Evolutionary conservation across 2,797 vertebrate species (phyloP).

Genomic region (Mergus octosetaceus): DNA sequence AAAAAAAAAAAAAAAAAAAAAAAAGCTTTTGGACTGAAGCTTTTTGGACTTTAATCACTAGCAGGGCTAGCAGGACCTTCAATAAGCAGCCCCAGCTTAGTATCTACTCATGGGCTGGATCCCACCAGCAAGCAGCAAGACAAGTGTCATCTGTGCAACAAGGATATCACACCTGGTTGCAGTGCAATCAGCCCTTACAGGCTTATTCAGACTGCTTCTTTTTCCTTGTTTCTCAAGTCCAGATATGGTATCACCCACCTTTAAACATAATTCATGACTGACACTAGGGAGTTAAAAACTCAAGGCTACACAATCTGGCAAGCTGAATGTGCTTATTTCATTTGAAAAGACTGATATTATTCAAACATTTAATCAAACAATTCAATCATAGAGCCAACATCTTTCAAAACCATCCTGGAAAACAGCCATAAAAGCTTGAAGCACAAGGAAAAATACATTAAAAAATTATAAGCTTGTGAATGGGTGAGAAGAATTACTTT

Average conservation of each 20-base stretch:
- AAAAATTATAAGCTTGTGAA: background rate
- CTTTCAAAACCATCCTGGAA: background rate
- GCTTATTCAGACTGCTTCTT: background rate
- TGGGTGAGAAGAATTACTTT: background rate
- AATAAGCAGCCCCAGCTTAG: background rate
- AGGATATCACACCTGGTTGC: background rate
- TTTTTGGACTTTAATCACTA: background rate
- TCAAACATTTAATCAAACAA: background rate
- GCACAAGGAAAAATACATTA: background rate
- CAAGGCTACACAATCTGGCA: background rate
- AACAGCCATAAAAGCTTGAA: background rate
- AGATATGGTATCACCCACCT: background rate
- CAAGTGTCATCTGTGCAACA: background rate
- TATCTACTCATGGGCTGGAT: background rate
- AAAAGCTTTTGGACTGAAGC: background rate
- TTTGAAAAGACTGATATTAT: background rate
- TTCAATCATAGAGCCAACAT: background rate
- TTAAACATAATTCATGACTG: background rate
- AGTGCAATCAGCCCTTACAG: background rate
- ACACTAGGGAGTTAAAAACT: background rate
- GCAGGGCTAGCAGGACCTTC: background rate
- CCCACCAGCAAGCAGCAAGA: background rate
- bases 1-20: background rate
- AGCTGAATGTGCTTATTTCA: background rate
- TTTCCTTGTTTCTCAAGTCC: background rate